Conservation (phyloP, 2,797 vertebrate species). For the Chelon labrosus region DNA sequence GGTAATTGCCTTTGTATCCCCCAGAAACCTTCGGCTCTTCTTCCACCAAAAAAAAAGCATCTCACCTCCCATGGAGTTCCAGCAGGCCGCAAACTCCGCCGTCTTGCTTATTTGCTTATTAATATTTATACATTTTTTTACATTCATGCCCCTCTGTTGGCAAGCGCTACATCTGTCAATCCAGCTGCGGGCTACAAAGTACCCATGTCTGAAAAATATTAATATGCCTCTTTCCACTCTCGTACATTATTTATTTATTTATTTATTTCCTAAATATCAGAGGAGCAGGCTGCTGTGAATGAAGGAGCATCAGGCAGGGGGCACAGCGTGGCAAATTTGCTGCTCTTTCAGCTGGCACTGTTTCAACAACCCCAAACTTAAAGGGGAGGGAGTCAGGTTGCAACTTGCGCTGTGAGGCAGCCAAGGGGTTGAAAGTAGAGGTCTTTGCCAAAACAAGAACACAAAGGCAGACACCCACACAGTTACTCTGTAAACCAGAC, state of each 20-base stretch:
- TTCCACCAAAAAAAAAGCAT: constrained; percentile 58
- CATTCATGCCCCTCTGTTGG: constrained; percentile 75
- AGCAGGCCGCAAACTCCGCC: constrained; percentile 74
- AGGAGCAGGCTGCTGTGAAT: constrained; percentile 62
- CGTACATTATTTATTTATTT: constrained; percentile 64
- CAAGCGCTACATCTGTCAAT: constrained; percentile 82
- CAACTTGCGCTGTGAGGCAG: constrained; percentile 58
- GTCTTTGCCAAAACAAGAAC: constrained; percentile 66
- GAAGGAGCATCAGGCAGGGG: constrained; percentile 58
- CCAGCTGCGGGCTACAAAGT: constrained; percentile 81
- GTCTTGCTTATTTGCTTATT: constrained; percentile 72
- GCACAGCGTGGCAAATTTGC: constrained; percentile 61
- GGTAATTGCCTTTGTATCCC: constrained; percentile 87
- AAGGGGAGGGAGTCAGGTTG: constrained; percentile 56
- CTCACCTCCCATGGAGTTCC: constrained; percentile 67
- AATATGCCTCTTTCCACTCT: constrained; percentile 56
- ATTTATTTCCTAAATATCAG: constrained; percentile 69
- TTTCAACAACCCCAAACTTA: constrained; percentile 66
- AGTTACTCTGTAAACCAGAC: constrained; percentile 56
- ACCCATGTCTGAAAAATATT: constrained; percentile 77
- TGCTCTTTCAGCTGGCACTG: constrained; percentile 66
- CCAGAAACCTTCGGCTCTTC: constrained; percentile 62
- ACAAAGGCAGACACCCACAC: constrained; percentile 60
- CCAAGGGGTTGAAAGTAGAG: constrained; percentile 50
- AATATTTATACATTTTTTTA: constrained; percentile 79